Evolutionary conservation across 2,888 invertebrate species (phyloP).

Genomic region (Schrankia costaestrigalis): DNA sequence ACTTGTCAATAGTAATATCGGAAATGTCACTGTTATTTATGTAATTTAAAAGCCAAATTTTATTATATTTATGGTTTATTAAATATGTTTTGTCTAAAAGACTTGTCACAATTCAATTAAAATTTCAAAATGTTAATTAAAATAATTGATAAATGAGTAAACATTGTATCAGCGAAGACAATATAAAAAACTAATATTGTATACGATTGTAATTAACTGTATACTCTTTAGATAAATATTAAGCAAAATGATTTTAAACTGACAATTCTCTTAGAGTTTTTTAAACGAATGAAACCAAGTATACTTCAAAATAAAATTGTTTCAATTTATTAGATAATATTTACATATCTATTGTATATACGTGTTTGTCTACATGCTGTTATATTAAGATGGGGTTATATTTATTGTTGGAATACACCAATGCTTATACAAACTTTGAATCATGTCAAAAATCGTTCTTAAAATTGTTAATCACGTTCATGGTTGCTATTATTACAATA

Average conservation of each 20-base stretch:
- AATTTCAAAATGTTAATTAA: too few species aligned
- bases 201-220: constrained; percentile 36
- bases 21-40: background rate
- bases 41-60: background rate
- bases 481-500: too few species aligned
- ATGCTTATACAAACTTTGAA: too few species aligned
- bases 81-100: too few species aligned
- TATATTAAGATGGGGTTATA: constrained; percentile 9
- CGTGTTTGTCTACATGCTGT: constrained; percentile 12
- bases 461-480: too few species aligned
- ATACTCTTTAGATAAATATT: constrained; percentile 28
- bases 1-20: too few species aligned
- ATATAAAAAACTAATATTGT: constrained; percentile 33
- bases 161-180: constrained; percentile 22
- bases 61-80: too few species aligned
- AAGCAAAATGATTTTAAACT: constrained; percentile 14
- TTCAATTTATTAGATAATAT: constrained; percentile 24
- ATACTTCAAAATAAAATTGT: constrained; percentile 1
- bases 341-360: constrained; percentile 32
- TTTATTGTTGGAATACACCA: too few species aligned
- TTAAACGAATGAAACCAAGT: constrained; percentile 18
- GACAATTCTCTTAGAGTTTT: constrained; percentile 14
- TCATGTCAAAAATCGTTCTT: too few species aligned
- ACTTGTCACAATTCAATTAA: too few species aligned
- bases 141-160: too few species aligned